Evolutionary conservation across 2,113 vertebrate genomes (phyloP), one percentile per base, ranked within the genome.

Genomic region (Anolis carolinensis): DNA sequence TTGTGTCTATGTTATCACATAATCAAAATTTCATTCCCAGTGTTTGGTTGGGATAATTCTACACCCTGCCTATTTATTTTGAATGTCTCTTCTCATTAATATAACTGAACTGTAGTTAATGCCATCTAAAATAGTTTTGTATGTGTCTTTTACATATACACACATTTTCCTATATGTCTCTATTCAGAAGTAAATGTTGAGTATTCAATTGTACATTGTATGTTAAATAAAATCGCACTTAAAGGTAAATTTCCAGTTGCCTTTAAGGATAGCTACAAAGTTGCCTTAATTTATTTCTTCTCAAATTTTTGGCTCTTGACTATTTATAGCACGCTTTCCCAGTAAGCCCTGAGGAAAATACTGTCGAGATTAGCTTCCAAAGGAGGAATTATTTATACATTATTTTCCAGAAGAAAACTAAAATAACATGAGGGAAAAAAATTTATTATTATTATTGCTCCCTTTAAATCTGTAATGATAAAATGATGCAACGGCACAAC

Each of bases 51-150:
- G 82, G 88, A 82, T 86, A 74, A 85, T 84, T 86, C 94, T 79
- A 48, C 48, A 71, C 83, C 55, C 76, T 81, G 36, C 63, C 20
- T 85, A 67, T 93, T 92, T 94, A 85, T 92, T 93, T 92, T 87
- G 75, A 67, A 80, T 90, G 93, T 92, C 92, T 62, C 65, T 90
- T 87, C 90, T 92, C 78, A 87, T 94, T 94, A 93, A 55, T 2
- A 89, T 88, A 78, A 86, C 83, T 48, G 52, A 74, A 34, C 81
- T 68, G 18, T 79, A 90, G 81, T 86, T 4, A 71, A 68, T 67
- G 79, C 83, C 59, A 59, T 71, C 9, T 13, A 79, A 79, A 85
- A 68, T 30, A 55, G 39, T 52, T 62, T 16, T 83, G 52, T 78
- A 4, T 76, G 30, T 78, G 76, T 59, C 4, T 32, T 21, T 14